Evolutionary conservation across 2,113 vertebrate species (phyloP).

Genomic region (Zosterops lateralis): DNA sequence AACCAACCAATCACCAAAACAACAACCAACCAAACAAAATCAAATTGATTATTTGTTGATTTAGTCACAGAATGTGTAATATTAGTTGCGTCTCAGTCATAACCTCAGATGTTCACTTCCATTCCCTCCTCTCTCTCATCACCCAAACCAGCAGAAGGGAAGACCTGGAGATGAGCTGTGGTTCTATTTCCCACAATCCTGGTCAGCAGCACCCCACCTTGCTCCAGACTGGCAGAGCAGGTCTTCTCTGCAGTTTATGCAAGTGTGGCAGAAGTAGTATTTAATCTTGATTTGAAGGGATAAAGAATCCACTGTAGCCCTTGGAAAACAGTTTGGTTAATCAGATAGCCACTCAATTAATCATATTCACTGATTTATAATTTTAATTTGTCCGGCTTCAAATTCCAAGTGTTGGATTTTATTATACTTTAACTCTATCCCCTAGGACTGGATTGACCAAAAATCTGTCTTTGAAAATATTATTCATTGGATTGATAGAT

Average conservation of each 20-base stretch:
- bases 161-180: background rate
- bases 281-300: background rate
- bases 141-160: background rate
- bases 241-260: background rate
- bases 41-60: background rate
- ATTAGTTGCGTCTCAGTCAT: background rate
- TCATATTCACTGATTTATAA: background rate
- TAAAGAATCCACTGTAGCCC: background rate
- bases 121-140: background rate
- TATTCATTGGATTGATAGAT: background rate
- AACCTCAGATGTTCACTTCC: background rate
- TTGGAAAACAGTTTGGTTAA: background rate
- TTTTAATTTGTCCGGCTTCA: background rate
- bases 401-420: background rate
- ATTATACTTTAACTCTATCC: background rate
- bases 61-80: background rate
- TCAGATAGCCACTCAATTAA: background rate
- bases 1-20: background rate
- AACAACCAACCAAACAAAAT: background rate
- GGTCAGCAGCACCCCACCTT: background rate
- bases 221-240: background rate
- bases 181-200: background rate
- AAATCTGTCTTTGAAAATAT: background rate
- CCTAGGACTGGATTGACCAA: background rate
- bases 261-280: background rate